phyloP scores from a whole-genome alignment of 2,113 vertebrate species.

The Halichoerus grypus region DNA sequence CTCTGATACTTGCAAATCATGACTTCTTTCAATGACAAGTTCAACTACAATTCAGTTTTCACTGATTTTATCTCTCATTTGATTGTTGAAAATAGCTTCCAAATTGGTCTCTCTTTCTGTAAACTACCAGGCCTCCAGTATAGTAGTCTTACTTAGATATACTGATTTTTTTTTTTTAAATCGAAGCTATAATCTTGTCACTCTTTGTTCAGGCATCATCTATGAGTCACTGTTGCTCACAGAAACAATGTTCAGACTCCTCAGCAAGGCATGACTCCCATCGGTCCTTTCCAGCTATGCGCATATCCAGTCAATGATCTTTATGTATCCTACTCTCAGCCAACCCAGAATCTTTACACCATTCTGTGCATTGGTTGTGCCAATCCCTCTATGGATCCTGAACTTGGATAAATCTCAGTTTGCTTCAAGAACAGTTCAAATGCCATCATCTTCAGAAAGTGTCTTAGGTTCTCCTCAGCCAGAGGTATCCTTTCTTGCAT shows the following conservation, averaged over 20 bases:
- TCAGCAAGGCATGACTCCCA: not conserved
- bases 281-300: not conserved
- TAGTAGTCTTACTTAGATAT: not conserved
- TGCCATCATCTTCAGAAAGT: not conserved
- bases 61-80: constrained; percentile 54
- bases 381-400: not conserved
- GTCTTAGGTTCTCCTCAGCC: not conserved
- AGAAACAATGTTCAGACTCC: not conserved
- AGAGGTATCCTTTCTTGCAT: not conserved
- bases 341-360: not conserved
- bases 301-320: not conserved
- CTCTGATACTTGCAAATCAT: constrained; percentile 48
- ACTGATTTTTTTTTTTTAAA: not conserved
- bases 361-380: not conserved
- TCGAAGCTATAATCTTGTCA: constrained; percentile 17
- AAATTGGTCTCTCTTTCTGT: constrained; percentile 23
- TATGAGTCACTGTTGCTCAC: not conserved
- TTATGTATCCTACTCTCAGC: not conserved
- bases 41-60: constrained; percentile 14
- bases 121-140: not conserved
- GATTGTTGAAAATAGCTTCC: constrained; percentile 56
- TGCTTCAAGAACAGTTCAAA: constrained; percentile 3
- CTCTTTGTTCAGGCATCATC: not conserved
- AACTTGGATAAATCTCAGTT: not conserved
- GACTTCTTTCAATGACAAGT: not conserved